phyloP scores from a whole-genome alignment of 92 coral and sea anemone species.

The Paragorgia papillata region DNA sequence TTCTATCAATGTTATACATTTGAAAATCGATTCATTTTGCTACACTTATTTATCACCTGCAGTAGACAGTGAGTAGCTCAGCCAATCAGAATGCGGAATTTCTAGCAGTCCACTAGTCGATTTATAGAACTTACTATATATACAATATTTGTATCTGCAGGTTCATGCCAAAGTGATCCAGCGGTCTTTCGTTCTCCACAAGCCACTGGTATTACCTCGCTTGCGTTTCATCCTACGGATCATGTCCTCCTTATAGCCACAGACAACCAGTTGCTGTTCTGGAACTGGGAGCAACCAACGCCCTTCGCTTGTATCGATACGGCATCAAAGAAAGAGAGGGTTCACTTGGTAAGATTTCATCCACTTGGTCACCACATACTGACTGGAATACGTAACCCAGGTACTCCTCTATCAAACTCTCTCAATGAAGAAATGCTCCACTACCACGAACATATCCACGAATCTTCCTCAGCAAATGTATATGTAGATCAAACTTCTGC shows the following conservation, averaged over 20 bases:
- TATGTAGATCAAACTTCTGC: background rate
- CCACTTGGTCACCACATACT: slow-evolving; percentile 84
- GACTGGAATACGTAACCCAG: slow-evolving; percentile 78
- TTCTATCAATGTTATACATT: no score
- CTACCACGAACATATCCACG: background rate
- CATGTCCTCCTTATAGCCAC: slow-evolving; percentile 81
- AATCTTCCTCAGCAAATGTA: no score
- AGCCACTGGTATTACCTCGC: slow-evolving; percentile 75
- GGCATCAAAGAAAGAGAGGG: slow-evolving; percentile 73
- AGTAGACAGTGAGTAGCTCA: no score
- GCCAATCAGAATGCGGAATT: no score
- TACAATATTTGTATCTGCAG: no score
- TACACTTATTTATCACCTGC: no score
- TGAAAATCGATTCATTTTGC: no score
- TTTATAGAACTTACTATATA: no score
- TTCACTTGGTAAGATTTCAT: slow-evolving; percentile 85
- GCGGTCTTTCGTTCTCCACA: slow-evolving; percentile 74
- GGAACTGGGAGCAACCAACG: slow-evolving; percentile 83
- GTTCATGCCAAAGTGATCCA: slow-evolving; percentile 72
- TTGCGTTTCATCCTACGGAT: slow-evolving; percentile 90
- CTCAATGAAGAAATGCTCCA: background rate
- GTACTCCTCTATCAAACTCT: background rate
- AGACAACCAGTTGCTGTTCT: slow-evolving; percentile 76
- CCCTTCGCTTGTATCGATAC: slow-evolving; percentile 84
- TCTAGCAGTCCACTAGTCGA: no score